Evolutionary conservation across 2,113 vertebrate species (phyloP).

Genomic region (Phocoena sinus): DNA sequence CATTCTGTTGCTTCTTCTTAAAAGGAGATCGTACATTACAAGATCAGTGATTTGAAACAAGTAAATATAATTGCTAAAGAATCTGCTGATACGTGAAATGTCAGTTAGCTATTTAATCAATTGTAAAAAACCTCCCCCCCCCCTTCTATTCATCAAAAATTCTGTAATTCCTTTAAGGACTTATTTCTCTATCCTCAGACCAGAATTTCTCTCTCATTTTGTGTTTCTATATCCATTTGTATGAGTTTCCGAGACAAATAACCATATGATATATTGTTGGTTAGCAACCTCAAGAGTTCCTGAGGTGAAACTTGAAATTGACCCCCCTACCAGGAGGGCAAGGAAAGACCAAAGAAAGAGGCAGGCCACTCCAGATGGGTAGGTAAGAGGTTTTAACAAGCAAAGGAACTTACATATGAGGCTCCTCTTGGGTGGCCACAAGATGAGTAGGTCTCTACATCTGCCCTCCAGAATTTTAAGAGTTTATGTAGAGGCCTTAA

Average conservation of each 20-base stretch:
- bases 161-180: neutral
- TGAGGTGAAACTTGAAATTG: neutral
- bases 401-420: neutral
- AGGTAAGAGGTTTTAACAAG: neutral
- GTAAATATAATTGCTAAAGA: neutral
- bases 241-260: neutral
- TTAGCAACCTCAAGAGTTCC: neutral
- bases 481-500: neutral
- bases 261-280: neutral
- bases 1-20: neutral
- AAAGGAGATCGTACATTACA: neutral
- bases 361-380: neutral
- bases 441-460: neutral
- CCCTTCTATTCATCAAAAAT: neutral
- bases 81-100: neutral
- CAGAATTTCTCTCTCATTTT: neutral
- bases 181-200: neutral
- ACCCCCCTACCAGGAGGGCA: neutral
- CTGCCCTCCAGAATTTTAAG: neutral
- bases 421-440: neutral
- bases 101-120: neutral
- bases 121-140: neutral
- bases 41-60: neutral
- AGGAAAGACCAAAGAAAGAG: neutral
- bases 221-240: neutral